Percentiles rank a stretch among this genome's conserved stretches.
Evolutionary conservation across 1,140 invertebrate genomes (phyloP).

Genomic region (Brachionus paranguensis): DNA sequence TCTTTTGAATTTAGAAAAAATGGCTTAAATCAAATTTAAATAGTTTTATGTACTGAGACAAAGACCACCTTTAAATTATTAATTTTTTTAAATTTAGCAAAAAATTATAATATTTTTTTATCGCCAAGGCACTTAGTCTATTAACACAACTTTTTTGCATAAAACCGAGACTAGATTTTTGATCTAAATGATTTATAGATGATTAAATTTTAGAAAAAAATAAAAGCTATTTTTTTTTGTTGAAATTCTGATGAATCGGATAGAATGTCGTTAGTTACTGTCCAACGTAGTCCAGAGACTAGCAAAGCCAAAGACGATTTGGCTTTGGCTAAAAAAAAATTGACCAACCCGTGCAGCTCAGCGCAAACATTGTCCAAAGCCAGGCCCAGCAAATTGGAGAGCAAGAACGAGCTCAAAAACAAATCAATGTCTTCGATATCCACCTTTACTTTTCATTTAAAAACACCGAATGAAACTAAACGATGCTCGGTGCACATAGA

Average conservation of each 20-base stretch:
- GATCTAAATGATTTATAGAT: not conserved
- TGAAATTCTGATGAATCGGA: not conserved
- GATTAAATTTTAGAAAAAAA: not conserved
- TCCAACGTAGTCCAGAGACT: conserved; percentile 36
- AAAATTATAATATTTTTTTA: not conserved
- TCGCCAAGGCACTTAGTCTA: not conserved
- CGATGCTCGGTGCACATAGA: not conserved
- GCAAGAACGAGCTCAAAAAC: not conserved
- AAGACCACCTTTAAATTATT: not conserved
- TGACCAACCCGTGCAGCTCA: not conserved
- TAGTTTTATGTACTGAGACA: not conserved
- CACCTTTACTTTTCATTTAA: not conserved
- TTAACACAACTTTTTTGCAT: not conserved
- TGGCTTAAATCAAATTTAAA: not conserved
- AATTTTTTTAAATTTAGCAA: not conserved
- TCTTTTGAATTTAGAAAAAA: not conserved
- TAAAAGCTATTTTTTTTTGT: not conserved
- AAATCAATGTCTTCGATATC: not conserved
- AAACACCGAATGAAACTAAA: not conserved
- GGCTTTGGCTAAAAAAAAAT: not conserved
- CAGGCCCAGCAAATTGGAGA: not conserved
- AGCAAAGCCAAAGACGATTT: not conserved
- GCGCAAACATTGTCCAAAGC: not conserved
- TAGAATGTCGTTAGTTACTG: conserved; percentile 38
- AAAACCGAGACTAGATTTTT: not conserved